Base-by-base conservation (phyloP, 2,888 invertebrate genomes). In the Junonia oenone region DNA sequence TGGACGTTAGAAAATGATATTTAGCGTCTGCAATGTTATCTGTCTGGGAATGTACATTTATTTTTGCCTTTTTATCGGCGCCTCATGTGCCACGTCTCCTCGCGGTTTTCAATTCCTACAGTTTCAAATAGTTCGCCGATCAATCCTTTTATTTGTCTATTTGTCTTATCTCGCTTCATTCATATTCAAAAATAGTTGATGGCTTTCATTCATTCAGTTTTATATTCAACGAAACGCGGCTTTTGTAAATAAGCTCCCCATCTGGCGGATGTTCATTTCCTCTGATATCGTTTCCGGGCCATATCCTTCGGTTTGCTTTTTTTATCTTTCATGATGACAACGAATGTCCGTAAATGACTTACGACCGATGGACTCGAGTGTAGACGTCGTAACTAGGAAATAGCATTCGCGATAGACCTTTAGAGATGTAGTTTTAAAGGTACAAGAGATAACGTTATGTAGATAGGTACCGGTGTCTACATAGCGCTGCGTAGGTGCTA, bases 211-310 rank as follows among this genome's bases (percentile, higher is more conserved):
- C 63, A 64, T 63, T 58, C 55, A 62, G 53, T 55, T 62, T 61
- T 57, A 62, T 58, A 53, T 51, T 51, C 47, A 37, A 55, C 56
- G 48, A 43, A 27, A 55, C 57, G 55, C 48, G 47, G 53, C 51
- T 59, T 57, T 63, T 63, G 56, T 63, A 59, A 61, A 75, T 72
- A 72, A 75, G 72, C 71, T 73, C 73, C 73, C 81, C 90, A 90
- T 89, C 89, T 90, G 90, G 86, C 89, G 89, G 89, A 89, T 82
- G 87, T 78, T 69, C 76, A 73, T 82, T 85, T 88, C 88, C 87
- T 81, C 73, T 73, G 81, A 79, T 82, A 83, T 75, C 75, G 74
- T 86, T 85, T 88, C 87, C 86, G 84, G 83, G 72, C 81, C 68
- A 38, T 67, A 79, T 81, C 74, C 75, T 76, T 78, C 68, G 66